Conservation (phyloP, 2,888 invertebrate genomes). For the Entomobrya multifasciata region DNA sequence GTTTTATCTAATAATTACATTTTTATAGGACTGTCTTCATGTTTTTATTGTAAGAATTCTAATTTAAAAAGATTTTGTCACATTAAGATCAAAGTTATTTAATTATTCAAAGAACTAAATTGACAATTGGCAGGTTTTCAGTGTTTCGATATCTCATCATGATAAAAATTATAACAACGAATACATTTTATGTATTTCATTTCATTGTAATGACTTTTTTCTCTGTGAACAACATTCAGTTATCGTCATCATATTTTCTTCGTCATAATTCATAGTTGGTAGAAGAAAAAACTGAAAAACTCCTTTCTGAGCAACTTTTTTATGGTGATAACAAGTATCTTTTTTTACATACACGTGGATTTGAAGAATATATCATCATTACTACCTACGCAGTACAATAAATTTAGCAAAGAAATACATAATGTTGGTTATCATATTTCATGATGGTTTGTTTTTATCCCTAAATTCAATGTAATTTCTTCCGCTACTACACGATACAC, state of each 20-base stretch:
- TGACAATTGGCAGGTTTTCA: conserved; percentile 49
- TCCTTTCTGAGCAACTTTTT: conserved; percentile 36
- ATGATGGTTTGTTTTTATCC: too few relatives aligned
- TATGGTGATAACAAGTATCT: background rate
- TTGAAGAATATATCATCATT: too few relatives aligned
- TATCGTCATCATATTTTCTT: background rate
- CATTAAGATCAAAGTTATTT: background rate
- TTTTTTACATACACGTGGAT: conserved; percentile 13
- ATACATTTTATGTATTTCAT: too few relatives aligned
- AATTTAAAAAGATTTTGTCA: too few relatives aligned
- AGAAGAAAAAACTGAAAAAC: background rate
- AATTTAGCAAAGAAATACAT: too few relatives aligned
- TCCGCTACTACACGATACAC: too few relatives aligned
- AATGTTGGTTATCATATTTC: too few relatives aligned
- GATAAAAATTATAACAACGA: background rate
- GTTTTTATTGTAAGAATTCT: background rate
- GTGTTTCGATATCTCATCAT: background rate
- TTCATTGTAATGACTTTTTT: too few relatives aligned
- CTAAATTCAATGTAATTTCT: too few relatives aligned
- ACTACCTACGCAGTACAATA: too few relatives aligned
- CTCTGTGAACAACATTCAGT: background rate
- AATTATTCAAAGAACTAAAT: background rate
- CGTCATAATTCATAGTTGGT: background rate
- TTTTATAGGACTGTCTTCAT: too few relatives aligned
- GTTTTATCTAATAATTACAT: too few relatives aligned